phyloP scores from a whole-genome alignment of 2,888 invertebrate genomes.

The Apomyelois bistriatella region DNA sequence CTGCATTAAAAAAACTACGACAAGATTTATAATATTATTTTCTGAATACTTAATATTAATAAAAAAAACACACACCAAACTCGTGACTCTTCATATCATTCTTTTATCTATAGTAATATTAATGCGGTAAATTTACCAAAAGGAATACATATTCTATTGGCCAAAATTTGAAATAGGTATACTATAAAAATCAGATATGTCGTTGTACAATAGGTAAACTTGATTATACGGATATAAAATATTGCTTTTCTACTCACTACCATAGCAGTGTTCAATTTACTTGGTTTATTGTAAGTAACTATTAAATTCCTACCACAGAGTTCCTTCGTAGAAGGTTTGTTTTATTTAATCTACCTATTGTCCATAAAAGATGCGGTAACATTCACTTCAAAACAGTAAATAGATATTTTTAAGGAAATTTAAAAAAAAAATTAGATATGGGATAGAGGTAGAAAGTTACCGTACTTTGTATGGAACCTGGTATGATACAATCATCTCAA shows the following conservation, averaged over 20 bases:
- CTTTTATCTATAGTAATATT: slow-evolving; percentile 35
- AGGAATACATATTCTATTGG: slow-evolving; percentile 41
- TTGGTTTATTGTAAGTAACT: slow-evolving; percentile 49
- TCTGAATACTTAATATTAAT: slow-evolving; percentile 7
- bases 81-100: slow-evolving; percentile 34
- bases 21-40: slow-evolving; percentile 11
- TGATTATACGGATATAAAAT: slow-evolving; percentile 62
- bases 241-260: slow-evolving; percentile 70
- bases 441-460: no score
- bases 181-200: slow-evolving; percentile 73
- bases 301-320: slow-evolving; percentile 51
- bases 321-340: slow-evolving; percentile 22
- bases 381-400: not conserved
- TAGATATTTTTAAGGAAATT: no score
- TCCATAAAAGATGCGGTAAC: not conserved
- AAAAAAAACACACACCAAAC: slow-evolving; percentile 29
- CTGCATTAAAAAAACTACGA: slow-evolving; percentile 10
- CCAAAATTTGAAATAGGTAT: slow-evolving; percentile 52
- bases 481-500: slow-evolving; percentile 12
- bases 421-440: no score
- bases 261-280: slow-evolving; percentile 53
- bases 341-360: not conserved
- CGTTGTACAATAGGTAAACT: slow-evolving; percentile 58
- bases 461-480: not conserved
- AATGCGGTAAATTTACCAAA: slow-evolving; percentile 45